Evolutionary conservation across 2,797 vertebrate genomes (phyloP).

Genomic region (Poeciliopsis turneri): DNA sequence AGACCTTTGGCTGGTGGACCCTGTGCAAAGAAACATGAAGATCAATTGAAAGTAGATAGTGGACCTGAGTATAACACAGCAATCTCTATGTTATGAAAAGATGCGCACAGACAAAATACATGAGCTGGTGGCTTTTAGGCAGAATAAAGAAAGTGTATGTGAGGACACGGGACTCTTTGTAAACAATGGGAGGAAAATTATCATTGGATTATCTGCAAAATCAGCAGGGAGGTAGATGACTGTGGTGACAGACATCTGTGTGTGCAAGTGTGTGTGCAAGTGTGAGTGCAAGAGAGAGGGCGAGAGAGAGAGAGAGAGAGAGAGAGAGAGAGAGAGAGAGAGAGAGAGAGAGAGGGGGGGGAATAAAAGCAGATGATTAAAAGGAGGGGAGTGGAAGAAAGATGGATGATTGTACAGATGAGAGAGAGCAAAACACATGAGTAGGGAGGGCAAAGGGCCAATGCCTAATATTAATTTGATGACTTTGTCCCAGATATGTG

Average conservation of each 20-base stretch:
- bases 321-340: too few species aligned
- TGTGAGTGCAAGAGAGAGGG: neutral
- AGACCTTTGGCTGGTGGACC: conserved; percentile 68
- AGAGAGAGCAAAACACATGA: conserved; percentile 26
- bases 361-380: conserved; percentile 64
- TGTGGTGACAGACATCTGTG: conserved; percentile 8
- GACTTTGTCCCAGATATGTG: conserved; percentile 59
- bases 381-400: conserved; percentile 41
- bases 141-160: conserved; percentile 3
- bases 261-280: neutral
- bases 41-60: neutral
- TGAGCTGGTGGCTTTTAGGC: neutral
- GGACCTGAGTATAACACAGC: neutral
- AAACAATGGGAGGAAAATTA: conserved; percentile 37
- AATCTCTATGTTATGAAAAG: neutral
- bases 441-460: conserved; percentile 35
- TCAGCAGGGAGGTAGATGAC: conserved; percentile 19
- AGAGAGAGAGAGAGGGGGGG: neutral
- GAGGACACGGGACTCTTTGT: conserved; percentile 10
- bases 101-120: neutral
- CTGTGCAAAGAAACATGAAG: conserved; percentile 33
- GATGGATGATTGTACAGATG: conserved; percentile 58
- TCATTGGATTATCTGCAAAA: conserved; percentile 45
- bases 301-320: too few species aligned
- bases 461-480: conserved; percentile 67